Percentiles rank a stretch among this genome's conserved stretches.
These are phyloP conservation scores for Coenobita brevimanus DNA, from an alignment of 1,140 invertebrate species.

Conservation along the genomic window DNA sequence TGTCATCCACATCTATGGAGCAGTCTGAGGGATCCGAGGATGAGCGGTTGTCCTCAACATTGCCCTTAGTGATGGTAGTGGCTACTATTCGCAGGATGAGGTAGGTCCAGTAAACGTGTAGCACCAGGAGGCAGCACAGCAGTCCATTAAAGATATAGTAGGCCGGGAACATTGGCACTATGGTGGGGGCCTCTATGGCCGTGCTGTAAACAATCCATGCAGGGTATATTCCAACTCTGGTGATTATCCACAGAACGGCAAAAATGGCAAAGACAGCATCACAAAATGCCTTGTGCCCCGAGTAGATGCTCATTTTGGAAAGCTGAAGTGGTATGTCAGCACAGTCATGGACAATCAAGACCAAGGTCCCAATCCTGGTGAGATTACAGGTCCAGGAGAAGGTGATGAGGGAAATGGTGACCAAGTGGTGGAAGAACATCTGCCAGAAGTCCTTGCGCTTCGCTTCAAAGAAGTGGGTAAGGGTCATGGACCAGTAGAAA, in stretches of 20 bases:
- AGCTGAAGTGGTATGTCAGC: conserved; percentile 96
- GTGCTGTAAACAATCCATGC: conserved; percentile 87
- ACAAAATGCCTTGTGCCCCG: conserved; percentile 89
- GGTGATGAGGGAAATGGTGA: conserved; percentile 73
- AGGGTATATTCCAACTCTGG: conserved; percentile 89
- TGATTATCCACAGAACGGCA: conserved; percentile 90
- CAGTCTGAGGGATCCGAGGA: conserved; percentile 56
- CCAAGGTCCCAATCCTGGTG: conserved; percentile 91
- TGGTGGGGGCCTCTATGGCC: conserved; percentile 86
- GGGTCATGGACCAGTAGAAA: conserved; percentile 96
- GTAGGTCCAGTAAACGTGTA: conserved; percentile 97
- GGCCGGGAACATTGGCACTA: conserved; percentile 93
- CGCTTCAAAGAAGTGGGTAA: conserved; percentile 93
- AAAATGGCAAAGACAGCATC: conserved; percentile 92
- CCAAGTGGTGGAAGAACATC: conserved; percentile 80
- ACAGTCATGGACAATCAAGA: conserved; percentile 93
- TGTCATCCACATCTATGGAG: conserved; percentile 31
- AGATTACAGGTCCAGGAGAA: conserved; percentile 97
- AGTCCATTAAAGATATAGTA: conserved; percentile 97
- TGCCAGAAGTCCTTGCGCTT: conserved; percentile 72
- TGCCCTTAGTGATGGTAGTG: conserved; percentile 56
- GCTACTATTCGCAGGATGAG: conserved; percentile 81
- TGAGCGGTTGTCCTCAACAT: conserved; percentile 66
- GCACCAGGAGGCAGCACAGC: conserved; percentile 85
- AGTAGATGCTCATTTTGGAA: conserved; percentile 94